Evolutionary conservation across 2,113 vertebrate species (phyloP), one percentile per base, ranked within the genome.

Genomic region (Microcebus jonahi): DNA sequence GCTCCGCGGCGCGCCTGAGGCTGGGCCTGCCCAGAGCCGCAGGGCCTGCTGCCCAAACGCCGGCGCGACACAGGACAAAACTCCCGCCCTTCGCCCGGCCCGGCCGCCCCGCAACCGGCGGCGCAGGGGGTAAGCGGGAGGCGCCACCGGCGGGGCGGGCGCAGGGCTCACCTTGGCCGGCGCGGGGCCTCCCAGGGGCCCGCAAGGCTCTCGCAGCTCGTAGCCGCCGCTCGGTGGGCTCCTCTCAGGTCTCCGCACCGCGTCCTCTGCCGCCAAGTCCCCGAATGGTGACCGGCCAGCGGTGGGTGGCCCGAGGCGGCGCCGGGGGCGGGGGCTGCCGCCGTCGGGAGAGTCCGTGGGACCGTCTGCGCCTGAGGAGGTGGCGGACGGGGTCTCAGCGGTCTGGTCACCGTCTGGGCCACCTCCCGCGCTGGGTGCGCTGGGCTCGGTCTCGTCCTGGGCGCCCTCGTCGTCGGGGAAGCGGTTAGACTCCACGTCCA

Each of bases 401-500:
- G 91, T 13, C 97, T 75, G 92, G 71, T 98, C 91, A 29, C 96
- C 29, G 31, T 96, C 70, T 5, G 93, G 50, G 96, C 96, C 90
- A 59, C 96, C 80, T 94, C 97, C 63, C 23, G 88, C 5, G 82
- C 48, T 68, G 18, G 95, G 71, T 3, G 85, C 96, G 0, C 87
- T 20, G 31, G 88, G 75, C 71, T 95, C 98, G 1, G 57, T 65
- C 8, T 98, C 97, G 0, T 98, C 98, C 39, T 95, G 97, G 2
- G 98, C 96, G 17, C 99, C 99, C 11, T 99, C 99, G 0, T 99
- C 99, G 23, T 99, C 99, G 1, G 98, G 99, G 79, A 99, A 99
- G 88, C 98, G 99, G 96, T 99, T 99, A 88, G 99, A 99, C 97
- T 99, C 99, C 95, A 99, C 99, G 39, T 99, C 99, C 97, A 99